Percentiles rank a stretch among this genome's conserved stretches.
Conservation (phyloP, 2,113 vertebrate species). For the Micronisus gabar region DNA sequence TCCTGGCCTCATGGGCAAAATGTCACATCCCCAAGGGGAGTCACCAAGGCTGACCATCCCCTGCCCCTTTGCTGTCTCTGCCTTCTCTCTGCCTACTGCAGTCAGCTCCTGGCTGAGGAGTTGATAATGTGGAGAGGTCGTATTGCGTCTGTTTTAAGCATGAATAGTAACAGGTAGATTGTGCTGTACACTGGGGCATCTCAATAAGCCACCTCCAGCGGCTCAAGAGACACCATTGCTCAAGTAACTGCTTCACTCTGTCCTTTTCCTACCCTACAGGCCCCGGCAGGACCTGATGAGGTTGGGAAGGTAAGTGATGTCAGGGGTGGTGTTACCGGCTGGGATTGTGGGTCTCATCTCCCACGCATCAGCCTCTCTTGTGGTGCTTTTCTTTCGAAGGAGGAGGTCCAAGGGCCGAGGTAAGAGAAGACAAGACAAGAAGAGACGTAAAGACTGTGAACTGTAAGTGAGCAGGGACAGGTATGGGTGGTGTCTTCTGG, state of each 20-base stretch:
- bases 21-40: not conserved
- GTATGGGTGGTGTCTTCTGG: not conserved
- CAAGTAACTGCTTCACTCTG: not conserved
- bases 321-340: not conserved
- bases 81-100: not conserved
- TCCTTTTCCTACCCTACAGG: constrained; percentile 29
- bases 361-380: not conserved
- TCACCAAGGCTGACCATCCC: not conserved
- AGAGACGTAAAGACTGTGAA: constrained; percentile 73
- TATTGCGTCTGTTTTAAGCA: not conserved
- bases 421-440: constrained; percentile 77
- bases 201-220: not conserved
- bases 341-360: not conserved
- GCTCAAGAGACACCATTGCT: not conserved
- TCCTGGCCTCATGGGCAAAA: not conserved
- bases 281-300: constrained; percentile 54
- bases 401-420: constrained; percentile 70
- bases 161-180: not conserved
- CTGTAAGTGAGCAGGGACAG: constrained; percentile 66
- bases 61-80: not conserved
- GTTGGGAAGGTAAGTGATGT: constrained; percentile 67
- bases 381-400: constrained; percentile 70
- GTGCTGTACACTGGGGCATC: not conserved
- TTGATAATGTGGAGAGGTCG: not conserved
- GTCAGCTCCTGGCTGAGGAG: not conserved